Base-by-base conservation (phyloP, 2,113 vertebrate species). In the Gorsachius goisagi region DNA sequence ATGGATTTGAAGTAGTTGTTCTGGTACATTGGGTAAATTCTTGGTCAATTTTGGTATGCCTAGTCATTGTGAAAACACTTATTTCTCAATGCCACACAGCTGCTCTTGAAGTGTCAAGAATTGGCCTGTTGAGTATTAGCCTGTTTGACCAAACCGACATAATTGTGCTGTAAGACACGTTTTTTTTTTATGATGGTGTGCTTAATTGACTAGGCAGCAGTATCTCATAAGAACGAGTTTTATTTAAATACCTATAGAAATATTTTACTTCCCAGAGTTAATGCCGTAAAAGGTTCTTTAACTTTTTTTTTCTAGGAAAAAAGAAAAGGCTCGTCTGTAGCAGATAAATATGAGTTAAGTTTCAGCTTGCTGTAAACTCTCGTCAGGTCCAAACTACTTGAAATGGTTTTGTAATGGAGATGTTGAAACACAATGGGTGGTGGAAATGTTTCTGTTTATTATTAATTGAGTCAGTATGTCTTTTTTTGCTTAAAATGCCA, bases 1-100 rank as follows among this genome's bases (percentile, higher is more conserved):
- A 96, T 97, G 93, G 95, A 85, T 93, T 92, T 97, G 94, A 89
- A 97, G 97, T 96, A 73, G 95, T 85, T 89, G 91, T 96, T 94
- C 93, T 97, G 94, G 88, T 95, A 93, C 83, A 44, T 12, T 96
- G 96, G 87, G 56, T 94, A 96, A 97, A 95, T 95, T 94, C 85
- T 96, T 7, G 15, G 76, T 93, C 4, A 13, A 50, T 95, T 90
- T 95, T 96, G 85, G 78, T 90, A 75, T 90, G 92, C 93, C 53
- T 76, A 58, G 44, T 90, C 66, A 49, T 96, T 97, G 89, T 87
- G 88, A 92, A 97, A 94, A 53, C 74, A 35, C 49, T 96, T 92
- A 73, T 94, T 97, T 95, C 95, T 95, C 90, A 92, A 81, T 76
- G 83, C 64, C 52, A 67, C 66, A 32, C 73, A 85, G 88, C 84